These are phyloP conservation scores for Dryobota labecula DNA, from an alignment of 2,888 invertebrate species.

Conservation along the genomic window DNA sequence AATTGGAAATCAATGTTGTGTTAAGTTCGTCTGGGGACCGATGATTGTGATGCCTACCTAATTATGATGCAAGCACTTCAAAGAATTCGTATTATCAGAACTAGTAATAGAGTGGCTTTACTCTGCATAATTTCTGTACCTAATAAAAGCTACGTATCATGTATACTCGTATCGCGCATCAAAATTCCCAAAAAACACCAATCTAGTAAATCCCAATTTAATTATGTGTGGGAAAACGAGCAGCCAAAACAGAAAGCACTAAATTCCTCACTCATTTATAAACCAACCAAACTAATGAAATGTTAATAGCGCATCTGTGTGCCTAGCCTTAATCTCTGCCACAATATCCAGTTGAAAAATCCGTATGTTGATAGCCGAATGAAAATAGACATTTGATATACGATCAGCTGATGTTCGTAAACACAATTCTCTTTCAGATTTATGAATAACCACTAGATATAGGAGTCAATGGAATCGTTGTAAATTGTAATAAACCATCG, in stretches of 20 bases:
- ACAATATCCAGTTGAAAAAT: constrained; percentile 72
- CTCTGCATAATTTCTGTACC: constrained; percentile 1
- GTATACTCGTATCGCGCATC: constrained; percentile 15
- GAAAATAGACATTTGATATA: constrained; percentile 82
- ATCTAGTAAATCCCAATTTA: constrained; percentile 49
- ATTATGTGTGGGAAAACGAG: constrained; percentile 56
- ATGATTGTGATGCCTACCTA: no score
- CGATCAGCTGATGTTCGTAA: constrained; percentile 75
- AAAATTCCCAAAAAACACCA: constrained; percentile 35
- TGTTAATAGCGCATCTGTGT: constrained; percentile 45
- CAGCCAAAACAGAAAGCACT: constrained; percentile 48
- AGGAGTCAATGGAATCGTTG: constrained; percentile 85
- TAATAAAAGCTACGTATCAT: constrained; percentile 23
- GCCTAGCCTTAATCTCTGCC: constrained; percentile 65
- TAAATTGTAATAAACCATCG: constrained; percentile 79
- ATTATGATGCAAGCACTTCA: background rate
- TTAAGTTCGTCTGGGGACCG: no score
- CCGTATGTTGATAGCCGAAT: constrained; percentile 75
- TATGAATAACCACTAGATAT: constrained; percentile 81
- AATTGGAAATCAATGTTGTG: no score
- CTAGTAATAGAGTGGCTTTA: background rate
- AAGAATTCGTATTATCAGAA: background rate
- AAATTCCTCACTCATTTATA: constrained; percentile 51
- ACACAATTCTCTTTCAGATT: constrained; percentile 78
- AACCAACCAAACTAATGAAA: constrained; percentile 40